These are phyloP conservation scores for Oligia strigilis DNA, from an alignment of 2,888 invertebrate species.

Conservation along the genomic window DNA sequence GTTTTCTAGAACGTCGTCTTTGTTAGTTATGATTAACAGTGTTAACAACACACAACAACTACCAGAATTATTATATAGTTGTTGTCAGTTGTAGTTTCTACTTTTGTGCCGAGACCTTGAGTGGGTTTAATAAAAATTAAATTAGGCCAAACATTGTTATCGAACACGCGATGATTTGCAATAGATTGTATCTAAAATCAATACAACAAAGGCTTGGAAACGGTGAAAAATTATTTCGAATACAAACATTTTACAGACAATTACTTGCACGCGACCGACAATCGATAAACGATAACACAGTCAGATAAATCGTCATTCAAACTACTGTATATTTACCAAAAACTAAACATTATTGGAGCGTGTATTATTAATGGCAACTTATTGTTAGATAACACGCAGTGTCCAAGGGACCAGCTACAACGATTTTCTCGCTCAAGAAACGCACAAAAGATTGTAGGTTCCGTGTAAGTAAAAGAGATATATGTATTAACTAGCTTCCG, in stretches of 20 bases:
- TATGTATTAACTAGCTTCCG: no score
- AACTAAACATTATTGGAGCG: not conserved
- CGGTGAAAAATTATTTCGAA: not conserved
- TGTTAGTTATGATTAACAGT: not conserved
- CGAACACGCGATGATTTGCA: conserved; percentile 14
- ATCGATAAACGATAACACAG: conserved; percentile 9
- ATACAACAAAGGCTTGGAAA: conserved; percentile 31
- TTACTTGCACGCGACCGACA: conserved; percentile 40
- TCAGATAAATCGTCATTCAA: conserved; percentile 18
- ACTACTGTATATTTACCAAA: not conserved
- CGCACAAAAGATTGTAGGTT: not conserved
- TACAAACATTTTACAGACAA: conserved; percentile 1
- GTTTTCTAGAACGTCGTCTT: not conserved
- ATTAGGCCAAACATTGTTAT: conserved; percentile 11
- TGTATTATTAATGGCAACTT: not conserved
- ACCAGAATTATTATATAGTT: no score
- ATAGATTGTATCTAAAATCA: conserved; percentile 9
- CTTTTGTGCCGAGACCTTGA: conserved; percentile 1
- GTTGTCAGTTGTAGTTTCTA: not conserved
- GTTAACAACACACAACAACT: no score
- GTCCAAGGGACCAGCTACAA: not conserved
- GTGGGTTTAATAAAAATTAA: not conserved
- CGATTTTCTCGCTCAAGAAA: not conserved
- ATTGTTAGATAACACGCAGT: conserved; percentile 16
- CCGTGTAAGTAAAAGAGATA: not conserved